phyloP scores from a whole-genome alignment of 2,888 invertebrate genomes.

The Pristionchus mayeri region DNA sequence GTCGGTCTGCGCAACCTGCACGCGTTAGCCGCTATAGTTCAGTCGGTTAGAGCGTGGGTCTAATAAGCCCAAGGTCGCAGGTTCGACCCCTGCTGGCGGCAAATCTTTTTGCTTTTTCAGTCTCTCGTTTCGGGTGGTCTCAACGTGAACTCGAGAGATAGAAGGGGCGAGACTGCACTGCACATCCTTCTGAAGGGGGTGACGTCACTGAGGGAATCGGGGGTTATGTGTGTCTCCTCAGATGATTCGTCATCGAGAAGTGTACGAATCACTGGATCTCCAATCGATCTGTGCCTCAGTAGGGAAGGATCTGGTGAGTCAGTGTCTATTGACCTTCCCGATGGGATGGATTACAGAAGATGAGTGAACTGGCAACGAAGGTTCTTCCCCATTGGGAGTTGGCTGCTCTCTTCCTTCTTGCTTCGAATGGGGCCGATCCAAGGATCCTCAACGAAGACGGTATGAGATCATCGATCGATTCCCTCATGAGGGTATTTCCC shows the following conservation, averaged over 20 bases:
- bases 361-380: conserved; percentile 48
- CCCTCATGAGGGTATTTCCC: no score
- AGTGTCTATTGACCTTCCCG: neutral
- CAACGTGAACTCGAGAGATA: conserved; percentile 43
- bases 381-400: conserved; percentile 48
- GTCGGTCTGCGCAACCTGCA: neutral
- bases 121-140: conserved; percentile 32
- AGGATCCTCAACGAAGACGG: conserved; percentile 31
- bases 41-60: conserved; percentile 59
- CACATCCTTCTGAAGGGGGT: conserved; percentile 38
- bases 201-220: no score
- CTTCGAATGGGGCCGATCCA: conserved; percentile 42
- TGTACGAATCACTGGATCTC: conserved; percentile 15
- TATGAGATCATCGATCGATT: neutral
- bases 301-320: conserved; percentile 26
- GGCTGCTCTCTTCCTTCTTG: conserved; percentile 26
- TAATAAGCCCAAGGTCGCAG: conserved; percentile 59
- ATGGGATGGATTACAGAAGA: neutral
- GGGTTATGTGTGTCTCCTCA: neutral
- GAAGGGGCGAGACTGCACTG: conserved; percentile 41
- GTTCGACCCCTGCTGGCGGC: conserved; percentile 56
- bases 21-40: conserved; percentile 52
- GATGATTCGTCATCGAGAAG: conserved; percentile 28
- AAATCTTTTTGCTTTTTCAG: conserved; percentile 46
- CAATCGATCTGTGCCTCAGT: conserved; percentile 18